Conservation (phyloP, 2,113 vertebrate species). For the Hymenochirus boettgeri region DNA sequence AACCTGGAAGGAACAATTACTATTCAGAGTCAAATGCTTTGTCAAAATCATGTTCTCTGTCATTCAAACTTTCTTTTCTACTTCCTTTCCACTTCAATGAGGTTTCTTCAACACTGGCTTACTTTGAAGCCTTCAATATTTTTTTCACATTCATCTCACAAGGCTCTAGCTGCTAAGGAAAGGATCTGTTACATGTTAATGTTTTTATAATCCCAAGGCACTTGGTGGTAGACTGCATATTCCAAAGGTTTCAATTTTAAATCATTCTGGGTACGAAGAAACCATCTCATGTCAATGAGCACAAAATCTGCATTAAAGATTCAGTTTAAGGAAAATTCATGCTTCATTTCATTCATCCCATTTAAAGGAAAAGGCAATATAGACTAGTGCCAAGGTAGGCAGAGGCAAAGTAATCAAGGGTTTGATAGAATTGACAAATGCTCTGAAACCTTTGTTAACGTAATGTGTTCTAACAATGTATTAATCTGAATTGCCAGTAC, state of each 20-base stretch:
- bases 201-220: constrained; percentile 37
- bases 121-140: constrained; percentile 40
- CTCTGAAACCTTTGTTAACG: no score
- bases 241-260: constrained; percentile 36
- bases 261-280: constrained; percentile 28
- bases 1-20: constrained; percentile 43
- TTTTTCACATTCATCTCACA: constrained; percentile 38
- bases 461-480: no score
- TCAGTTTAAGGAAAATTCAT: not conserved
- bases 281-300: constrained; percentile 15
- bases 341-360: no score
- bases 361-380: not conserved
- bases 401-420: no score
- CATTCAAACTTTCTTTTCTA: constrained; percentile 41
- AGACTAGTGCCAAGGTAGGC: no score
- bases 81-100: constrained; percentile 33
- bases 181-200: constrained; percentile 37
- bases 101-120: constrained; percentile 27
- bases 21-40: constrained; percentile 42
- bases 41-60: constrained; percentile 36
- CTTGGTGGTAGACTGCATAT: constrained; percentile 26
- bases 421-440: no score
- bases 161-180: constrained; percentile 26
- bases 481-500: no score
- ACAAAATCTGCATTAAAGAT: constrained; percentile 28